Conservation (phyloP, 2,888 invertebrate genomes). For the Melanostoma scalare region DNA sequence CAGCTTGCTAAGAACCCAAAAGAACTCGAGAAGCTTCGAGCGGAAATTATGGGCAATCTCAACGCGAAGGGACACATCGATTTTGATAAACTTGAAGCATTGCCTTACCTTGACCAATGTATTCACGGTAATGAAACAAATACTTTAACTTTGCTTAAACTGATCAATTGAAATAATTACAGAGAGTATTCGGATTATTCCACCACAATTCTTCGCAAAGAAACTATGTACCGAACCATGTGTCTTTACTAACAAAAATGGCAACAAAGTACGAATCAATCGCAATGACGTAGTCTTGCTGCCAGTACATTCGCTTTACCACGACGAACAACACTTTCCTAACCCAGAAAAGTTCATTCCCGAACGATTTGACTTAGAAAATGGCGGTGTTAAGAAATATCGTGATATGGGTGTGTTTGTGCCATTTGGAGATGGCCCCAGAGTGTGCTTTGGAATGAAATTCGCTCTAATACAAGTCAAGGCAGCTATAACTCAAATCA, state of each 20-base stretch:
- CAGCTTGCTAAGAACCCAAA: conserved; percentile 76
- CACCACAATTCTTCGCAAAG: conserved; percentile 75
- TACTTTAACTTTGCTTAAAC: background rate
- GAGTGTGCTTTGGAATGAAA: conserved; percentile 80
- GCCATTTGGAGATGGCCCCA: conserved; percentile 80
- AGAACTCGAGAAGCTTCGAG: conserved; percentile 76
- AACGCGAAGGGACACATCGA: conserved; percentile 72
- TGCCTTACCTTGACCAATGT: conserved; percentile 80
- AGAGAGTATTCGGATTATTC: conserved; percentile 78
- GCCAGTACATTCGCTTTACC: conserved; percentile 76
- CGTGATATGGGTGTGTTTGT: conserved; percentile 78
- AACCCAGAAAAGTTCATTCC: conserved; percentile 78
- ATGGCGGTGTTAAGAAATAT: conserved; percentile 77
- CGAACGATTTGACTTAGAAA: conserved; percentile 77
- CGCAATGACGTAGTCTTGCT: conserved; percentile 75
- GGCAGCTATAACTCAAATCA: conserved; percentile 78
- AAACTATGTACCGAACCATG: conserved; percentile 77
- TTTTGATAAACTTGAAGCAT: conserved; percentile 77
- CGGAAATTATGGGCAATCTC: conserved; percentile 75
- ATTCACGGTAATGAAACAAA: conserved; percentile 76
- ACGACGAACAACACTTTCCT: conserved; percentile 77
- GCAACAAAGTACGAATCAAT: conserved; percentile 74
- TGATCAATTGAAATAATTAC: conserved; percentile 5
- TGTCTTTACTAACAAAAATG: conserved; percentile 76
- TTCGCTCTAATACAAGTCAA: conserved; percentile 80